These are phyloP conservation scores for Metaphire vulgaris DNA, from an alignment of 1,140 invertebrate species.

Conservation along the genomic window DNA sequence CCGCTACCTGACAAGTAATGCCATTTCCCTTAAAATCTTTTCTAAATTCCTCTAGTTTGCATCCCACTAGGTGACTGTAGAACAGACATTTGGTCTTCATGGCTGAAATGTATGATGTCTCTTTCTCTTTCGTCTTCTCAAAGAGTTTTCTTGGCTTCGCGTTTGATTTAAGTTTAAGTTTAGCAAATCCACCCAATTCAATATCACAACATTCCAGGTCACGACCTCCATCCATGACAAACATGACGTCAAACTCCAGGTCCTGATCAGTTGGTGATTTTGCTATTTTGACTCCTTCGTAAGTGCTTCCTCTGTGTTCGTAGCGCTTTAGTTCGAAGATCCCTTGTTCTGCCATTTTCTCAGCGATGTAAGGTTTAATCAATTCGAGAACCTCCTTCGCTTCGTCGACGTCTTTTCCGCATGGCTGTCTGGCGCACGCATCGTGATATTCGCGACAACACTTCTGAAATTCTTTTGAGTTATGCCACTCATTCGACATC, in stretches of 20 bases:
- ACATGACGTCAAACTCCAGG: conserved; percentile 12
- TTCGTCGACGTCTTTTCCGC: neutral
- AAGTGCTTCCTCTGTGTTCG: conserved; percentile 5
- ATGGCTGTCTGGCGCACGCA: neutral
- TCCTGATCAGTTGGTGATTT: neutral
- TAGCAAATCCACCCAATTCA: neutral
- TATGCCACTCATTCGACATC: neutral
- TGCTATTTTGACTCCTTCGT: conserved; percentile 9
- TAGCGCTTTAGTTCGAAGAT: neutral
- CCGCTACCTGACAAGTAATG: too few species aligned
- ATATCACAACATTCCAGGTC: neutral
- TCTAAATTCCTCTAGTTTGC: too few species aligned
- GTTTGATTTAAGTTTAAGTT: neutral
- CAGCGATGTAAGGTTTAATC: neutral
- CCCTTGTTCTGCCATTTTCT: neutral
- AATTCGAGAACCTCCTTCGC: neutral
- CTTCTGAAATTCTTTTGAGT: neutral
- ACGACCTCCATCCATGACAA: neutral
- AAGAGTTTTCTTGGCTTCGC: neutral
- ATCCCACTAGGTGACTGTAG: neutral
- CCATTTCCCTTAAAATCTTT: too few species aligned
- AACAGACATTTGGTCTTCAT: neutral
- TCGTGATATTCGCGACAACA: neutral
- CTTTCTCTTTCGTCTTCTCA: neutral
- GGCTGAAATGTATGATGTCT: neutral